Conservation (phyloP, 92 coral and sea anemone species). For the Parazoanthus atlanticus region DNA sequence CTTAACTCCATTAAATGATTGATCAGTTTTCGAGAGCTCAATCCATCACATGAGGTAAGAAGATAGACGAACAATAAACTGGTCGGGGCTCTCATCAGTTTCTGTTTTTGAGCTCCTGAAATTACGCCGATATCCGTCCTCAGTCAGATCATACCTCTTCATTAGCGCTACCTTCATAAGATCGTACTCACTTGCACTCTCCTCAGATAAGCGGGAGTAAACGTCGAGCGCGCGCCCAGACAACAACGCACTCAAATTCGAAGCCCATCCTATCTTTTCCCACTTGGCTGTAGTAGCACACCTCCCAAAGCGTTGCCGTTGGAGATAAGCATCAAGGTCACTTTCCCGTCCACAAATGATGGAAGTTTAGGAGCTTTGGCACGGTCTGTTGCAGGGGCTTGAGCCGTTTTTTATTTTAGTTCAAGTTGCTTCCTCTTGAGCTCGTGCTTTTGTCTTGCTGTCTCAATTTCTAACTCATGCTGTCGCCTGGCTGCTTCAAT, state of each 20-base stretch:
- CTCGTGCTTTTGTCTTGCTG: too few relatives aligned
- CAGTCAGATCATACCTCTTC: constrained; percentile 57
- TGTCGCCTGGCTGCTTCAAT: too few relatives aligned
- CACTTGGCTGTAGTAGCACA: constrained; percentile 50
- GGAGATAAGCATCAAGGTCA: constrained; percentile 57
- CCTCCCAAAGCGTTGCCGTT: neutral
- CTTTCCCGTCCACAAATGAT: constrained; percentile 58
- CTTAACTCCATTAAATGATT: constrained; percentile 40
- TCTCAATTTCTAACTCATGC: too few relatives aligned
- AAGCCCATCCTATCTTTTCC: constrained; percentile 48
- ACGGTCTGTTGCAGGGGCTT: neutral
- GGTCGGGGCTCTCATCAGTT: constrained; percentile 53
- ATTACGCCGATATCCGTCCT: constrained; percentile 52
- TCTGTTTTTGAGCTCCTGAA: constrained; percentile 53
- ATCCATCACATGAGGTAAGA: constrained; percentile 50
- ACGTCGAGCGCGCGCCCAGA: constrained; percentile 68
- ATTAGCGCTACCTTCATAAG: constrained; percentile 54
- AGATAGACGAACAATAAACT: constrained; percentile 42
- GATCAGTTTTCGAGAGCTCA: constrained; percentile 50
- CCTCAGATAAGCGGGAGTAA: constrained; percentile 61
- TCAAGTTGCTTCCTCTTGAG: too few relatives aligned
- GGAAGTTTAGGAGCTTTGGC: constrained; percentile 67
- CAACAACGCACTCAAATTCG: constrained; percentile 57
- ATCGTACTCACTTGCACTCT: constrained; percentile 46
- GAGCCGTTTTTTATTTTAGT: too few relatives aligned